These are phyloP conservation scores for Stenodera caucasica DNA, from an alignment of 2,888 invertebrate genomes.

Conservation along the genomic window DNA sequence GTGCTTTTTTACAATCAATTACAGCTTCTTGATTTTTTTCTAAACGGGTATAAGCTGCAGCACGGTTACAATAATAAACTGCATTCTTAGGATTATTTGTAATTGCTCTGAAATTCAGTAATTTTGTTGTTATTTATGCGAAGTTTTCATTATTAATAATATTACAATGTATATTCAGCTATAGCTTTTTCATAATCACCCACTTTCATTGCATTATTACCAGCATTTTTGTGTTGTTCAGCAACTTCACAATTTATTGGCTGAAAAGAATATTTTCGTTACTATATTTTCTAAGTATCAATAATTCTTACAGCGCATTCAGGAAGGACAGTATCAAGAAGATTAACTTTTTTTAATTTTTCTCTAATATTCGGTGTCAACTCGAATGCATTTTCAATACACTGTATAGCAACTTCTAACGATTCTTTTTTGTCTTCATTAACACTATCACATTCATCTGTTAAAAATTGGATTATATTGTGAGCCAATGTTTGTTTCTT, in stretches of 20 bases:
- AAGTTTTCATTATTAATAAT: not conserved
- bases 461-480: conserved; percentile 48
- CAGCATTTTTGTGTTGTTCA: conserved; percentile 84
- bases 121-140: not conserved
- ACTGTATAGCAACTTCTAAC: conserved; percentile 92
- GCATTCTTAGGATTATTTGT: conserved; percentile 84
- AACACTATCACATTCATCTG: conserved; percentile 44
- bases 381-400: conserved; percentile 88
- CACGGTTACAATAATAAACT: conserved; percentile 96
- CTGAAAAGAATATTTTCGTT: not conserved
- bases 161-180: conserved; percentile 72
- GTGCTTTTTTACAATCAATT: conserved; percentile 86
- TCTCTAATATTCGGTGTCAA: conserved; percentile 54
- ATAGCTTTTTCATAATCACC: conserved; percentile 81
- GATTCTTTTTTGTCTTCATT: conserved; percentile 64
- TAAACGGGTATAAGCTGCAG: conserved; percentile 91
- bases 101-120: conserved; percentile 70
- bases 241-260: conserved; percentile 65
- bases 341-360: conserved; percentile 12
- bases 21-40: conserved; percentile 83
- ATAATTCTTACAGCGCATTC: not conserved
- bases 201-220: conserved; percentile 85
- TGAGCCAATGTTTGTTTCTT: conserved; percentile 38
- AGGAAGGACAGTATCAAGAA: not conserved
- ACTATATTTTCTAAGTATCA: not conserved